Evolutionary conservation across 2,113 vertebrate genomes (phyloP).

Genomic region (Peromyscus leucopus): DNA sequence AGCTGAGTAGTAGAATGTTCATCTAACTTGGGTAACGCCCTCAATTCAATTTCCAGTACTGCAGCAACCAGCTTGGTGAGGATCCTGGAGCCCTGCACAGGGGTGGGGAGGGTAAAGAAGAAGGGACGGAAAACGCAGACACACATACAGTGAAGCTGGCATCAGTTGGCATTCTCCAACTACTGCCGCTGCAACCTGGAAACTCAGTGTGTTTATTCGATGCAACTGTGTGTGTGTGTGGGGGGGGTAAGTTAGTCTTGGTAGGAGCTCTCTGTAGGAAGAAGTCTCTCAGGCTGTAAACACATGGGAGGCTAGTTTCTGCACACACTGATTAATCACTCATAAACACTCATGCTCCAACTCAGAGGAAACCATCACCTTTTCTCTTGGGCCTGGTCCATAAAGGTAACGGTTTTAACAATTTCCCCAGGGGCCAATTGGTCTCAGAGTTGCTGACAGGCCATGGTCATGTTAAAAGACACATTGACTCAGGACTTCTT

Average conservation of each 20-base stretch:
- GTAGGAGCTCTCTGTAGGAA: neutral
- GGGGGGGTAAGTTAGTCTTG: neutral
- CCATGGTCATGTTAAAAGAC: neutral
- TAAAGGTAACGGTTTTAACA: neutral
- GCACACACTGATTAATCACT: neutral
- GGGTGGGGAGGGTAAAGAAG: no score
- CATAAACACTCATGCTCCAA: neutral
- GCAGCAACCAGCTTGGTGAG: no score
- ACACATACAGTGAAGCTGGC: no score
- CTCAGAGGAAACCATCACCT: neutral
- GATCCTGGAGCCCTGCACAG: no score
- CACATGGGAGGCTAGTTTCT: neutral
- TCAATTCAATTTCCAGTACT: no score
- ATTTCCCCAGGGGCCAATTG: neutral
- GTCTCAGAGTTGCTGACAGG: neutral
- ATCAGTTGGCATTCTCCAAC: no score
- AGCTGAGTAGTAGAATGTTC: no score
- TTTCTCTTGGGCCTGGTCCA: neutral
- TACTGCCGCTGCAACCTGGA: no score
- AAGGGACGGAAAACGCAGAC: no score
- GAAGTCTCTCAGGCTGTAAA: neutral
- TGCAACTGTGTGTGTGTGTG: no score
- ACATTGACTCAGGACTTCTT: neutral
- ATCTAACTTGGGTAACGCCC: no score
- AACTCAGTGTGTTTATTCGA: no score